Base-by-base conservation (phyloP, 2,113 vertebrate genomes). In the Nothobranchius kuhntae region DNA sequence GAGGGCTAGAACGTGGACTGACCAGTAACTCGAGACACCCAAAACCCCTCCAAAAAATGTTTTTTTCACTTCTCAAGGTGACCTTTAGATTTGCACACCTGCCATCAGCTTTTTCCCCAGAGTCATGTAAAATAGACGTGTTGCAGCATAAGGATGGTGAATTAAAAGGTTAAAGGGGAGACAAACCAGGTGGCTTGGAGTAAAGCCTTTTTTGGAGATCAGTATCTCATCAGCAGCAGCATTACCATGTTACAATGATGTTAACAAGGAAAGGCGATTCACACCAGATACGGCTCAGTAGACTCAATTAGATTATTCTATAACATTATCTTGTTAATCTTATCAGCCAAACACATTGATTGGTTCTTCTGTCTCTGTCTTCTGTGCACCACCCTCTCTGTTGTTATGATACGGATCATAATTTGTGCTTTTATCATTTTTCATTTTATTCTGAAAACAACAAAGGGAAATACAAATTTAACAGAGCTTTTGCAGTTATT, bases 161-260 rank as follows among this genome's bases (percentile, higher is more conserved):
- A 53, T 82, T 73, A 75, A 64, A 70, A 77, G 78, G 78, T 82
- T 62, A 82, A 63, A 65, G 59, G 63, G 7, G 12, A 9, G 35
- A 52, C 12, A 51, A 63, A 61, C 52, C 83, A 84, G 73, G 71
- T 71, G 80, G 70, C 54, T 71, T 62, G 65, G 44, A 64, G 60
- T 63, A 70, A 73, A 61, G 53, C 63, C 78, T 73, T 70, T 46
- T 55, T 65, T 68, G 35, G 68, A 55, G 58, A 68, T 45, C 54
- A 66, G 14, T 48, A 42, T 77, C 53, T 51, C 80, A 38, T 57
- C 59, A 48, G 8, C 36, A 56, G 24, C 15, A 50, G 42, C 36
- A 48, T 69, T 63, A 71, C 26, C 58, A 61, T 51, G 47, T 65
- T 72, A 71, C 21, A 68, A 81, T 73, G 50, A 56, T 68, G 61